Base-by-base conservation (phyloP, 1,140 invertebrate species). In the Diuraphis noxia region DNA sequence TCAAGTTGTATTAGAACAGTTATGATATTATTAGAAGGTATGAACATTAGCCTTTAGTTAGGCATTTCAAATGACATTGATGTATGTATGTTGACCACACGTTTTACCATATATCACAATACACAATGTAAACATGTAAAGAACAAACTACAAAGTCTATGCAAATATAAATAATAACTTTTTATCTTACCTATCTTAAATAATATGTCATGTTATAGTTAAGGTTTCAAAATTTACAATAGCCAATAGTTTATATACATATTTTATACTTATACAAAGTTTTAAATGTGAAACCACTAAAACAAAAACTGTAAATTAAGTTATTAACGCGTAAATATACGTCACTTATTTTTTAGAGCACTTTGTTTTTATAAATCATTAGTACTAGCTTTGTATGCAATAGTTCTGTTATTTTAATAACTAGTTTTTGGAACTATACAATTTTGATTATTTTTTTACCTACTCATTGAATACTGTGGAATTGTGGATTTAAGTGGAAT, bases 131-230 rank as follows among this genome's bases (percentile, higher is more conserved):
- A 9, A 25, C 25, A 49, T 30, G 5, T n/a, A 72, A n/a, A 72
- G 13, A 30, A 72, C 56, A 56, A 30, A 56, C 25, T 30, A 56
- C 30, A 72, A 34, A 72, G n/a, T 17, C n/a, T 17, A 72, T 72
- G n/a, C 21, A 72, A 72, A 72, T 72, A 36, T n/a, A 72, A 72
- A 72, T 72, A 36, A 23, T 9, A 36, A 23, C 72, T 36, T 36
- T 79, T 79, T 36, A 79, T 79, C 72, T 79, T 79, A 79, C 36
- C 72, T 79, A 36, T n/a, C n/a, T n/a, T n/a, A n/a, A n/a, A n/a
- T 36, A 79, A 36, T 79, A 79, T 36, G 72, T 79, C 34, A 36
- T 6, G 21, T n/a, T 77, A n/a, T n/a, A 77, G 19, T 77, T 77
- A 36, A 19, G 19, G 34, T 36, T 36, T 79, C 36, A 36, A 34